Base-by-base conservation (phyloP, 2,888 invertebrate genomes). In the Drosophila cognata region DNA sequence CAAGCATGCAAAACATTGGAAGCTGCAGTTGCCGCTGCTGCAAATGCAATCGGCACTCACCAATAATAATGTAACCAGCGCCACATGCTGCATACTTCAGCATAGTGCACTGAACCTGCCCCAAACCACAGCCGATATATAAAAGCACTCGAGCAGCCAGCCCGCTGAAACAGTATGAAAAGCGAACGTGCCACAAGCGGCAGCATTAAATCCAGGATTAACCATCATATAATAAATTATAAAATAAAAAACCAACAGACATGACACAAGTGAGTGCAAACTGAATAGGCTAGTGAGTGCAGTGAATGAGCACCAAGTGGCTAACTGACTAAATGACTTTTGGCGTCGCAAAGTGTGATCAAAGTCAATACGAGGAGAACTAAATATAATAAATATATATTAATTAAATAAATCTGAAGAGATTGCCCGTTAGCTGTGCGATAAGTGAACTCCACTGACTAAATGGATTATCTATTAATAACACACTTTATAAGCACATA, bases 41-140 rank as follows among this genome's bases (percentile, higher is more conserved):
- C 69, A 79, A 74, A 66, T 69, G 48, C 59, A 63, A 77, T 77
- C 74, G 68, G 43, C 64, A 74, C 68, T 68, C 74, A 35, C 50
- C 60, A 70, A 66, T 77, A 71, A 52, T 76, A 64, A 60, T 57
- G 59, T 67, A 29, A 53, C 38, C 28, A 56, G 53, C 67, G 41
- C 82, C 84, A 71, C 85, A 81, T 84, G 62, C 55, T 43, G 58
- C 63, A 25, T 56, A 28, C 56, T 50, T 65, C 69, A 28, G 31
- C 71, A 46, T 67, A 77, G 85, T 85, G 85, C 85, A 89, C 86
- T 85, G 85, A 90, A 85, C 85, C 73, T 88, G 79, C 25, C 29
- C 33, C 31, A n/a, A 60, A 31, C 28, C 28, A 18, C 36, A 56
- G 53, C 29, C 29, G n/a, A 57, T 56, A 68, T 85, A 85, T 85